Evolutionary conservation across 1,140 invertebrate species (phyloP).

Genomic region (Bombus haemorrhoidalis): DNA sequence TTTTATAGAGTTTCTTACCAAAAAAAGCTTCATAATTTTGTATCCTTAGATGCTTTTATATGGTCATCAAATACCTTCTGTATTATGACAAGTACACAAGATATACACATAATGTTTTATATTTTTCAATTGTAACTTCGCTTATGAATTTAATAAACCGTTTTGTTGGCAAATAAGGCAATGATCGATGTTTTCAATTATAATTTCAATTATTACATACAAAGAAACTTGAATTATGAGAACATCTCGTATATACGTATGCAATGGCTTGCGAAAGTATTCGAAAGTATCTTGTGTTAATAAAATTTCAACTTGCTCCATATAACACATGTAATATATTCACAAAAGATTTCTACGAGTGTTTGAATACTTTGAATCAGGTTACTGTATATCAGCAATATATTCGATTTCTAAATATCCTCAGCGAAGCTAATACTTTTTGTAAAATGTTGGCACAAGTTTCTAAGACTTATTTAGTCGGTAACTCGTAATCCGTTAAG

Average conservation of each 20-base stretch:
- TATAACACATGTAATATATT: neutral
- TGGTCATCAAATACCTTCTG: too few relatives aligned
- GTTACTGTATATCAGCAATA: too few relatives aligned
- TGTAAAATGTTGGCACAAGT: neutral
- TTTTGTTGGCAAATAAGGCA: neutral
- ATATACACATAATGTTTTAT: too few relatives aligned
- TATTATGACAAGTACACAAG: too few relatives aligned
- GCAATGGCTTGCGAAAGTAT: too few relatives aligned
- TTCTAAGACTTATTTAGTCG: conserved; percentile 44
- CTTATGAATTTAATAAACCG: neutral
- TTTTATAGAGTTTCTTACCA: neutral
- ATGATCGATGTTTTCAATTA: neutral
- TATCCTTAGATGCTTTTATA: too few relatives aligned
- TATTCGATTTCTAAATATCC: too few relatives aligned
- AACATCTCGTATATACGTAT: too few relatives aligned
- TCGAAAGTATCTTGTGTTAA: too few relatives aligned
- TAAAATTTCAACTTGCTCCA: too few relatives aligned
- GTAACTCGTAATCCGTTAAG: conserved; percentile 51
- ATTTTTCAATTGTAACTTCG: neutral
- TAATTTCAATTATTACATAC: too few relatives aligned
- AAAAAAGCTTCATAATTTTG: neutral
- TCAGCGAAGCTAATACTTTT: neutral
- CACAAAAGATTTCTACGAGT: neutral
- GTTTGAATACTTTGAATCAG: too few relatives aligned
- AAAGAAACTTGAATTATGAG: neutral